These are phyloP conservation scores for Mellivora capensis DNA, from an alignment of 2,113 vertebrate species.

Conservation along the genomic window DNA sequence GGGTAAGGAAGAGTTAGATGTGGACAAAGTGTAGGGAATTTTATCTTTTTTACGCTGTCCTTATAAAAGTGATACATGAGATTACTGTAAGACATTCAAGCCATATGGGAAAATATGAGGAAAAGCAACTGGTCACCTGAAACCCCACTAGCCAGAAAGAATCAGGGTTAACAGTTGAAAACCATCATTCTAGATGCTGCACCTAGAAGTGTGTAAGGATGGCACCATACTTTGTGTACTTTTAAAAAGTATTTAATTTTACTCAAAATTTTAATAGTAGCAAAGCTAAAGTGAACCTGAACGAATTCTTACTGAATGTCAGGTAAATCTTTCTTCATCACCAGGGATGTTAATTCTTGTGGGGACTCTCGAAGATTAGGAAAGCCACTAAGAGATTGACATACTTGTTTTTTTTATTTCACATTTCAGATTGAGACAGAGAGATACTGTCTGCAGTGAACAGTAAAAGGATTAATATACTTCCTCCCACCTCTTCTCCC, in stretches of 20 bases:
- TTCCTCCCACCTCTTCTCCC: neutral
- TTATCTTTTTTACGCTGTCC: neutral
- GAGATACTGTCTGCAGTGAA: neutral
- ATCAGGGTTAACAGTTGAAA: neutral
- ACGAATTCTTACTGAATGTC: neutral
- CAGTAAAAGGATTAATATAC: neutral
- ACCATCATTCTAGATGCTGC: neutral
- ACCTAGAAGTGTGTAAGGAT: neutral
- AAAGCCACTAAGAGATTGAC: neutral
- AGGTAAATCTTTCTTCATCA: neutral
- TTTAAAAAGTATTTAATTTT: neutral
- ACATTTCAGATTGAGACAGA: neutral
- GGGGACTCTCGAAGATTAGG: neutral
- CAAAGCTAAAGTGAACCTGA: neutral
- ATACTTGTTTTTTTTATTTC: neutral
- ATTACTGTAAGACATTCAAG: neutral
- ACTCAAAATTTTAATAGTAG: neutral
- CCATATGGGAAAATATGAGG: neutral
- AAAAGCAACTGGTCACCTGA: neutral
- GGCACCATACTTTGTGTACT: neutral
- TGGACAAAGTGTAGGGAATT: neutral
- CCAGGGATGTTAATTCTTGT: neutral
- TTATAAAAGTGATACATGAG: neutral
- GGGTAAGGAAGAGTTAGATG: neutral
- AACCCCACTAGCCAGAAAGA: neutral